Evolutionary conservation across 1,140 invertebrate genomes (phyloP).

Genomic region (Asobara japonica): DNA sequence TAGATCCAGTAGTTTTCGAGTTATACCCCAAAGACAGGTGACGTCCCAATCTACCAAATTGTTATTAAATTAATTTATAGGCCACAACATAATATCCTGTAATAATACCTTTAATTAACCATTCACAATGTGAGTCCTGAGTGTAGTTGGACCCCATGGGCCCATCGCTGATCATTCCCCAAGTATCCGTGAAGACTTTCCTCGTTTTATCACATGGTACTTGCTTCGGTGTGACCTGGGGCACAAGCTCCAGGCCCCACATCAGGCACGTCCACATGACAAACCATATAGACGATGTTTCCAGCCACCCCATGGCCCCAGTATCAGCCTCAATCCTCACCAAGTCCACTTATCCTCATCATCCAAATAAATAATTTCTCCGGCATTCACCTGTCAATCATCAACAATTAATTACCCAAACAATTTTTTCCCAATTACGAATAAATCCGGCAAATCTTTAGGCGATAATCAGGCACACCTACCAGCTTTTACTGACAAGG

Average conservation of each 20-base stretch:
- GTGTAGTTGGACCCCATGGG: conserved; percentile 86
- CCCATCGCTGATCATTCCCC: conserved; percentile 92
- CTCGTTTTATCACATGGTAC: conserved; percentile 81
- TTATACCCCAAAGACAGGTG: not conserved
- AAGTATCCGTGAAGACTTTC: conserved; percentile 80
- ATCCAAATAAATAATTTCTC: conserved; percentile 24
- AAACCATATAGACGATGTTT: conserved; percentile 56
- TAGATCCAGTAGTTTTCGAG: not conserved
- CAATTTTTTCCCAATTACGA: not conserved
- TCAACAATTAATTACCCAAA: not conserved
- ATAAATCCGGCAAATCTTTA: not conserved
- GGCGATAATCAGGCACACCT: not conserved
- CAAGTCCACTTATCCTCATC: conserved; percentile 42
- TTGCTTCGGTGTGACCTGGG: conserved; percentile 60
- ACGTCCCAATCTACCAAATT: not conserved
- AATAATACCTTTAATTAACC: conserved; percentile 85
- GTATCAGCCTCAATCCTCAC: conserved; percentile 43
- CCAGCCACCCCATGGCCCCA: conserved; percentile 61
- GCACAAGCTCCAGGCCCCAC: conserved; percentile 53
- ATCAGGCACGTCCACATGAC: conserved; percentile 60
- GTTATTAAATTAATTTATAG: too few species aligned
- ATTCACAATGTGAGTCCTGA: conserved; percentile 93
- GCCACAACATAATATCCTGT: too few species aligned
- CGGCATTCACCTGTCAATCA: not conserved
- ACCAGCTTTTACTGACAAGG: conserved; percentile 8